phyloP scores from a whole-genome alignment of 2,797 vertebrate species.

The Halcyon badia region DNA sequence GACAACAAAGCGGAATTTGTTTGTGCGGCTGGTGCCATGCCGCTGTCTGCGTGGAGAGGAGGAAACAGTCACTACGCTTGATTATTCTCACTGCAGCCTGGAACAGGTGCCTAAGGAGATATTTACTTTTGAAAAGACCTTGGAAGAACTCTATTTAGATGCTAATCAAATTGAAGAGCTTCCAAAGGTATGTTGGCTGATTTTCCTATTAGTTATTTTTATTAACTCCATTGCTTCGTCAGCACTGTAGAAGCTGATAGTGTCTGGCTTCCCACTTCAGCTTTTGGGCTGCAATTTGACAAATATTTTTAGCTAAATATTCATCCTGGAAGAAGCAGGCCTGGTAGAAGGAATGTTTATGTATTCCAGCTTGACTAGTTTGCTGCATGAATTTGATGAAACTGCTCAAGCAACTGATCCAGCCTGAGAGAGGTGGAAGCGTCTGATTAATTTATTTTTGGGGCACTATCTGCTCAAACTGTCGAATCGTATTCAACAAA shows the following conservation, averaged over 20 bases:
- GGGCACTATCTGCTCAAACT: background rate
- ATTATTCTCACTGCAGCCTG: slow-evolving; percentile 99
- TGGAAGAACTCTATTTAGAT: slow-evolving; percentile 98
- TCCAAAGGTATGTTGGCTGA: slow-evolving; percentile 89
- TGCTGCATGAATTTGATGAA: background rate
- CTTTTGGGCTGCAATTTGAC: background rate
- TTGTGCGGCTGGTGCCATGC: slow-evolving; percentile 97
- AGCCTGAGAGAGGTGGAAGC: background rate
- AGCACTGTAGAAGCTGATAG: background rate
- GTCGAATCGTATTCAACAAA: background rate
- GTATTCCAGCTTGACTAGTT: background rate
- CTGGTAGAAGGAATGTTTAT: background rate
- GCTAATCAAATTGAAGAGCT: slow-evolving; percentile 99
- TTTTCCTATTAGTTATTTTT: background rate
- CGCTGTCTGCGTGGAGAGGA: slow-evolving; percentile 97
- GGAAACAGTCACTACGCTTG: slow-evolving; percentile 94
- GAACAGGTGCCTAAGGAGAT: slow-evolving; percentile 99
- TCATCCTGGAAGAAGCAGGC: background rate
- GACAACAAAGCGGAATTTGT: slow-evolving; percentile 95
- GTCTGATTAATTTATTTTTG: background rate
- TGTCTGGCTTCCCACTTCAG: background rate
- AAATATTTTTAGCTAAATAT: background rate
- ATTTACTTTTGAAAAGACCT: slow-evolving; percentile 97
- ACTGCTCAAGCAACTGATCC: background rate
- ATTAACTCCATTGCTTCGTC: background rate